Base-by-base conservation (phyloP, 2,797 vertebrate species). In the Lacerta viridis region DNA sequence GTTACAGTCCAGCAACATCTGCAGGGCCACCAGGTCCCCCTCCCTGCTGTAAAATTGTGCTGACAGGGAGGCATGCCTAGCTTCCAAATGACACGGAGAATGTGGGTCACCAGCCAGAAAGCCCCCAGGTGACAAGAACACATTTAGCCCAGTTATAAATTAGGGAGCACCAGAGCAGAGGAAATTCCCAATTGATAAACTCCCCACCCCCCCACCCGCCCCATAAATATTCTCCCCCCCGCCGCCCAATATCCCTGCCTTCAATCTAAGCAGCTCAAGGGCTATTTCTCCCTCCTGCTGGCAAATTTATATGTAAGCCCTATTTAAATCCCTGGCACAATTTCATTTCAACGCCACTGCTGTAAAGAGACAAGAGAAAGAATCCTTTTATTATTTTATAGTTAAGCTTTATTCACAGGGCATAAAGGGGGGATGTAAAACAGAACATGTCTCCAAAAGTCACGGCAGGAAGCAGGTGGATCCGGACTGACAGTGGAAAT, bases 141-240 rank as follows among this genome's bases (percentile, higher is more conserved):
- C 69, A 64, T 86, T 86, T 86, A 86, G 79, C 76, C 76, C 43
- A 69, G 85, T 79, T 86, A 39, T 79, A 66, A 89, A 85, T 64
- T 36, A 85, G n/a, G 83, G 72, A 82, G 72, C 43, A 64, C 33
- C 5, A 50, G 78, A 69, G 46, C 39, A 81, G 68, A 41, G 83
- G 84, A 69, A 87, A 84, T 87, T 87, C 80, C 64, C 77, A 27
- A 86, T 86, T 64, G 39, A 86, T 86, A 80, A 18, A 39, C 46
- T 55, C 50, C 50, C 4, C 39, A 43, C 5, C 5, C 5, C 41
- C 6, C 41, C 41, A 55, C 50, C 50, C 50, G 1, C 25, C 46
- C 25, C 13, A 50, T 71, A 80, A 80, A 80, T 36, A 80, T 27
- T n/a, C 23, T 86, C 13, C 50, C 50, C 50, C 46, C 50, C 50